Conservation (phyloP, 2,888 invertebrate genomes). For the Anagyrus pseudococci region DNA sequence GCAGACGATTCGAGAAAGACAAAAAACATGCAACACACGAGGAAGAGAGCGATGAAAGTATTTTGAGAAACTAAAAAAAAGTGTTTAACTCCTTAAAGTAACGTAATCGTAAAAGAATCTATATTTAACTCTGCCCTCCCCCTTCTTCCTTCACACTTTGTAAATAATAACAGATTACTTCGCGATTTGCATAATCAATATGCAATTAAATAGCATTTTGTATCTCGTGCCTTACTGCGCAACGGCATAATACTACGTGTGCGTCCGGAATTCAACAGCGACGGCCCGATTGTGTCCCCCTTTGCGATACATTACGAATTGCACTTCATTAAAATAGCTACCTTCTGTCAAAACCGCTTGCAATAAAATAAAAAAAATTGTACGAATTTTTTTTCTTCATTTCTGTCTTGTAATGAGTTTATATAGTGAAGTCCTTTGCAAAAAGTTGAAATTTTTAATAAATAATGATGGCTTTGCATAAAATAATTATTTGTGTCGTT, state of each 20-base stretch:
- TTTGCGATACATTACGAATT: conserved; percentile 55
- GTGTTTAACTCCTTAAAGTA: conserved; percentile 25
- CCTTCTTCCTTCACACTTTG: conserved; percentile 22
- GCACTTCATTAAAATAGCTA: conserved; percentile 55
- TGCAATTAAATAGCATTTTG: conserved; percentile 34
- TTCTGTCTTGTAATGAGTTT: conserved; percentile 31
- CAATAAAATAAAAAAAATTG: conserved; percentile 56
- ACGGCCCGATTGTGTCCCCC: conserved; percentile 51
- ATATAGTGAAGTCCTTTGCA: conserved; percentile 36
- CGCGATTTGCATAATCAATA: conserved; percentile 27
- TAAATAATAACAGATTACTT: conserved; percentile 33
- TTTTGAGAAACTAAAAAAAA: conserved; percentile 10
- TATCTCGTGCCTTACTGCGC: conserved; percentile 42
- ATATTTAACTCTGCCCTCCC: conserved; percentile 29
- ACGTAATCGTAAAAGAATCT: conserved; percentile 23
- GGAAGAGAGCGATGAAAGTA: conserved; percentile 12
- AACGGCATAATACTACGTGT: conserved; percentile 29
- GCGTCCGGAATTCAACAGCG: conserved; percentile 39
- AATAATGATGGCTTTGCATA: conserved; percentile 38
- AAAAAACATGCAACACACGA: conserved; percentile 6
- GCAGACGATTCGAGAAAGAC: conserved; percentile 2
- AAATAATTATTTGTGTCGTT: conserved; percentile 17
- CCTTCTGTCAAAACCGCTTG: conserved; percentile 59
- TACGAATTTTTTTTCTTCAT: conserved; percentile 32
- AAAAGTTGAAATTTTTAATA: conserved; percentile 37